Base-by-base conservation (phyloP, 2,797 vertebrate genomes). In the Melanotaenia maccullochi region DNA sequence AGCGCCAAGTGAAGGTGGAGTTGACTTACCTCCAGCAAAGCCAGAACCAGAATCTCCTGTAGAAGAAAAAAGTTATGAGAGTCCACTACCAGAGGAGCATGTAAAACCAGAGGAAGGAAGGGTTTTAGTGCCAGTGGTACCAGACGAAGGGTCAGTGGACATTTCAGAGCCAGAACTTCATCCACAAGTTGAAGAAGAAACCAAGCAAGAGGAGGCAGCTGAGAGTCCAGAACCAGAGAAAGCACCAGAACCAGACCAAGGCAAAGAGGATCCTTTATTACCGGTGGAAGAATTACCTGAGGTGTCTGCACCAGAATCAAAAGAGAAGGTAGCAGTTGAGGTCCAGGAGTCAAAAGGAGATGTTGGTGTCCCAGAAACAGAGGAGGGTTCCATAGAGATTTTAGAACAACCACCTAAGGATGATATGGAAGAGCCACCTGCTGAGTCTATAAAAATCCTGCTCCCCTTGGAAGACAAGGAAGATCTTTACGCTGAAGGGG, bases 371-470 rank as follows among this genome's bases (percentile, higher is more conserved):
- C 11, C 44, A 73, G 76, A 77, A 70, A 38, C 33, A 78, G 76
- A 84, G 18, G 80, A 81, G 16, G 33, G 4, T 0, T 7, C 11
- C 1, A 42, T 69, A 49, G 75, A 71, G 8, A 9, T 60, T 55
- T 30, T 40, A 57, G 78, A 79, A 52, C 61, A 62, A 65, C 71
- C 77, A 63, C 66, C 63, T 4, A 62, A 70, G 3, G 51, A 14
- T 56, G 56, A 69, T 24, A 9, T 65, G 4, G 61, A 72, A 5
- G 82, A 88, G 7, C 90, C 89, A 9, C 78, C 89, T 38, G 75
- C 80, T 0, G 67, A 88, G 22, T 83, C 85, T 8, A 87, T 93
- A 42, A 90, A 91, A 75, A 83, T 90, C 49, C 71, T 88, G 49
- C 44, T 44, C 0, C 73, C 82, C 1, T 20, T 65, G 9, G 82